Base-by-base conservation (phyloP, 2,888 invertebrate species). In the Axea sp. region DNA sequence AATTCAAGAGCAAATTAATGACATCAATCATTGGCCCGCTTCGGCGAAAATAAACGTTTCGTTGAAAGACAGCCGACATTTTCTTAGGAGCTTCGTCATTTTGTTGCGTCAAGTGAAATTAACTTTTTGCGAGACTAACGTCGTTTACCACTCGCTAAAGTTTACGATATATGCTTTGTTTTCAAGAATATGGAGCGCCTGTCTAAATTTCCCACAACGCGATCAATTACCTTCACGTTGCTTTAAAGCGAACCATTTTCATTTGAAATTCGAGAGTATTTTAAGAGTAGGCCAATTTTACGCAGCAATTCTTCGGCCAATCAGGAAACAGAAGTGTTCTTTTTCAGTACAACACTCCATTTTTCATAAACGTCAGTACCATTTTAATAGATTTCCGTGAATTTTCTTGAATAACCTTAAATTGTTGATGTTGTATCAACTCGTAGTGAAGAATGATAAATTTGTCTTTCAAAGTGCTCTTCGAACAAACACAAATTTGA, bases 171-270 rank as follows among this genome's bases (percentile, higher is more conserved):
- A 35, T 35, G 37, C 68, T 51, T 68, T 51, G 51, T 53, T 53
- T 51, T 60, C 60, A 45, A 71, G 55, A 60, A 62, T 71, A 62
- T 55, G 33, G 69, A 60, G 41, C 60, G 53, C 45, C 69, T 53
- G 60, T 60, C 69, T 31, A 60, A 53, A 60, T 69, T 69, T 49
- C 28, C 49, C 43, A 55, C 24, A 55, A 30, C 55, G 51, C 74
- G 73, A 78, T 80, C 75, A 77, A 77, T 80, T 80, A 80, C 77
- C 65, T 64, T 62, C 64, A 68, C 57, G 53, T 59, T 22, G 31
- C 55, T 49, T 55, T 49, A 31, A 31, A 37, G 49, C 41, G 39
- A 67, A 49, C 67, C 47, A 49, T 59, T 67, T 49, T 57, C 41
- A 67, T 67, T 59, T 67, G 67, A 57, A 41, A 67, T 49, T 37